A percentile compares a stretch with the other conserved stretches of the same genome.
Conservation (phyloP, 1,140 invertebrate genomes). For the Drosophila repletoides region DNA sequence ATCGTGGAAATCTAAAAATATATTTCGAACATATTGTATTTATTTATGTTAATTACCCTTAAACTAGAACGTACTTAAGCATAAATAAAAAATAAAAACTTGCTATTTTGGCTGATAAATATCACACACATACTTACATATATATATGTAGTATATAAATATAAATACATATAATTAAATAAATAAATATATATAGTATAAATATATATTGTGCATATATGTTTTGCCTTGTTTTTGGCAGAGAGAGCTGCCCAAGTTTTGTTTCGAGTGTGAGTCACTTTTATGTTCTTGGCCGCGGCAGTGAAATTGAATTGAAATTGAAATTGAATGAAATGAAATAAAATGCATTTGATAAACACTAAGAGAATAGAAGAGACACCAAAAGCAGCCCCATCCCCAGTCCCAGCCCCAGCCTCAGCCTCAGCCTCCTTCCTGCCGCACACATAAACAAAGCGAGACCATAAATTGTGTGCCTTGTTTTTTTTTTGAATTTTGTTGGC, state of each 20-base stretch:
- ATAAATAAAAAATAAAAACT: too few relatives aligned
- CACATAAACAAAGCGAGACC: slow-evolving; percentile 51
- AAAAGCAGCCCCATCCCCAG: slow-evolving; percentile 16
- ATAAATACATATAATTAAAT: not conserved
- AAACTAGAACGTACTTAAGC: not conserved
- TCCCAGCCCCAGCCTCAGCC: not conserved
- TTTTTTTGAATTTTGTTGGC: too few relatives aligned
- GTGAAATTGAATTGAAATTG: slow-evolving; percentile 50
- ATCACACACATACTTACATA: too few relatives aligned
- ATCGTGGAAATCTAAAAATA: too few relatives aligned
- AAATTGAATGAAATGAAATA: slow-evolving; percentile 36
- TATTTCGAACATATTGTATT: too few relatives aligned
- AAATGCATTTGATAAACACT: slow-evolving; percentile 51
- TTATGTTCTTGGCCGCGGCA: slow-evolving; percentile 61
- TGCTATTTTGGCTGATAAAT: too few relatives aligned
- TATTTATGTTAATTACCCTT: not conserved
- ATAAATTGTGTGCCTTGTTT: slow-evolving; percentile 26
- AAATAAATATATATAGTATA: not conserved
- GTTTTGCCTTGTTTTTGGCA: slow-evolving; percentile 51
- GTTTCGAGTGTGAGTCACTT: slow-evolving; percentile 46
- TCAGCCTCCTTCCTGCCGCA: not conserved
- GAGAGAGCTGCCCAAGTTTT: slow-evolving; percentile 30
- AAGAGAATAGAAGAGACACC: slow-evolving; percentile 22
- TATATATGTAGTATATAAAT: not conserved
- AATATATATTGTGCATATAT: slow-evolving; percentile 17